A percentile compares a stretch with the other conserved stretches of the same genome.
phyloP scores from a whole-genome alignment of 2,113 vertebrate genomes.

The Alligator mississippiensis region DNA sequence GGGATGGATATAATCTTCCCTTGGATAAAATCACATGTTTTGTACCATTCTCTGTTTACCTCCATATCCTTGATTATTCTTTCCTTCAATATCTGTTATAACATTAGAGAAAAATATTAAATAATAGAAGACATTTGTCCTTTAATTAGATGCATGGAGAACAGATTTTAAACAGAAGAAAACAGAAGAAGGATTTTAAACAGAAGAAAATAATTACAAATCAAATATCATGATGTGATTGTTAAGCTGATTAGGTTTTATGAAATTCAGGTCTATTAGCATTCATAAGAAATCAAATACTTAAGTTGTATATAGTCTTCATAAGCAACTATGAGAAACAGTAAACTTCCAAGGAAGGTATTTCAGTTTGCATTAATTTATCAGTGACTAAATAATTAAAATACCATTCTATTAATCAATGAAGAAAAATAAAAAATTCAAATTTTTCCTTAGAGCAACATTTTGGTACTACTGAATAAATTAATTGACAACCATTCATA shows the following conservation, averaged over 20 bases:
- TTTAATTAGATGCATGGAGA: slow-evolving; percentile 14
- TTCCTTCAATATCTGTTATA: too few relatives aligned
- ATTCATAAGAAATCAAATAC: neutral
- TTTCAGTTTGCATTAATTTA: neutral
- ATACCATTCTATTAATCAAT: neutral
- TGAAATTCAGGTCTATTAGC: neutral
- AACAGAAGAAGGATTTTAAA: neutral
- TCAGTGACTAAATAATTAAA: neutral
- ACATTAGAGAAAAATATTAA: neutral
- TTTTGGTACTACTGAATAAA: neutral
- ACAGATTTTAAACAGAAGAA: slow-evolving; percentile 1
- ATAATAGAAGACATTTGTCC: neutral
- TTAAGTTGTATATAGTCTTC: neutral
- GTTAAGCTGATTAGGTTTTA: slow-evolving; percentile 3
- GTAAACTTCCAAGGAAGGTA: neutral
- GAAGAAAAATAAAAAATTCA: neutral
- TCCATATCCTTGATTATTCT: too few relatives aligned
- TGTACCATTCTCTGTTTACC: too few relatives aligned
- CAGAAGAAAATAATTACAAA: slow-evolving; percentile 34
- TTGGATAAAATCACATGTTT: too few relatives aligned
- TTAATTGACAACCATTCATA: neutral
- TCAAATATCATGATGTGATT: slow-evolving; percentile 16
- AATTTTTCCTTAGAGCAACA: neutral
- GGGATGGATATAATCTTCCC: too few relatives aligned
- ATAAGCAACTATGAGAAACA: neutral